A percentile compares a stretch with the other conserved stretches of the same genome.
Evolutionary conservation across 2,797 vertebrate genomes (phyloP).

Genomic region (Manis pentadactyla): DNA sequence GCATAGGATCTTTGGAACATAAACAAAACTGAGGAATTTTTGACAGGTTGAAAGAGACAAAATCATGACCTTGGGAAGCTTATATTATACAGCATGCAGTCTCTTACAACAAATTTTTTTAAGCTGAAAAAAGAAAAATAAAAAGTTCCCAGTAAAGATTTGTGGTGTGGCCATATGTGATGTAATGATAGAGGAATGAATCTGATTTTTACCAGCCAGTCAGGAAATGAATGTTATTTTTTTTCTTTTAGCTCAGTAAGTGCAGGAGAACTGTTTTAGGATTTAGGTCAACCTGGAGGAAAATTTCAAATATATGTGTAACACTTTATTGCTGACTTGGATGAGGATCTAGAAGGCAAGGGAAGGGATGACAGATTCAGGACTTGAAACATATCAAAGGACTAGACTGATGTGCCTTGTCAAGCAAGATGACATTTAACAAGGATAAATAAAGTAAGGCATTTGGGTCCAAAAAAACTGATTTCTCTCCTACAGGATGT

Average conservation of each 20-base stretch:
- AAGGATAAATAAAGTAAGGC: constrained; percentile 27
- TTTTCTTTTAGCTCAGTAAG: constrained; percentile 51
- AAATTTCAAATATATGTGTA: constrained; percentile 30
- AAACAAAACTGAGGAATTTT: constrained; percentile 25
- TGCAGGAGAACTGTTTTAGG: background rate
- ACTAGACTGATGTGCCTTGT: constrained; percentile 5
- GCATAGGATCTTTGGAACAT: background rate
- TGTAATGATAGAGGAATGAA: background rate
- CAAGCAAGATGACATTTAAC: constrained; percentile 21
- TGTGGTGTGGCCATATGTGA: background rate
- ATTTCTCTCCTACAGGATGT: background rate
- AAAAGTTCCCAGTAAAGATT: constrained; percentile 38
- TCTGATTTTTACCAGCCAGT: constrained; percentile 16
- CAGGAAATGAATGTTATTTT: constrained; percentile 26
- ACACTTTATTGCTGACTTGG: constrained; percentile 33
- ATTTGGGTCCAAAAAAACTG: background rate
- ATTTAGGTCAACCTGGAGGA: constrained; percentile 38
- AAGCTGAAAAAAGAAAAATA: constrained; percentile 23
- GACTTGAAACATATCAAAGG: background rate
- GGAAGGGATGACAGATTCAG: constrained; percentile 31
- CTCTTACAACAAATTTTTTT: background rate
- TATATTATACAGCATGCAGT: background rate
- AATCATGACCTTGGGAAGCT: constrained; percentile 29
- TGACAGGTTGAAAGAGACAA: constrained; percentile 11
- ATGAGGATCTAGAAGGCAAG: constrained; percentile 16